Evolutionary conservation across 1,140 invertebrate genomes (phyloP), one percentile per base, ranked within the genome.

Genomic region (Bombus sylvicola): DNA sequence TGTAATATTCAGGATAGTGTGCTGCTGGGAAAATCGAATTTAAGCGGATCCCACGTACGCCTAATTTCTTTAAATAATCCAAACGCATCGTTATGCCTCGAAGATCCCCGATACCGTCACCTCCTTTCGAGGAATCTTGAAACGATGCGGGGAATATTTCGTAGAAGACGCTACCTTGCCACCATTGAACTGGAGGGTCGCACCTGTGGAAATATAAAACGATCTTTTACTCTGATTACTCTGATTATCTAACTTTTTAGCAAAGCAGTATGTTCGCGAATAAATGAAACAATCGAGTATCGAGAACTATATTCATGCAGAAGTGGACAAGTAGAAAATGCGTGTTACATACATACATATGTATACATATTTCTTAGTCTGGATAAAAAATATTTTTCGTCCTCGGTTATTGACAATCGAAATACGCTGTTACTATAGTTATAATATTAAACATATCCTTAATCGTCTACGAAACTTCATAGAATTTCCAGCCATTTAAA

Each of bases 121-220:
- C 96, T 62, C 93, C 93, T 75, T 94, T 94, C 90, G 97, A 96
- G 0, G 97, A 97, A 91, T 98, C 97, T 92, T 97, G 96, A 92
- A 98, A 98, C 69, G 97, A 97, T 0, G 97, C 97, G 5, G 97
- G 97, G 90, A 98, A 98, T 79, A 98, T 96, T 95, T 98, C 97
- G 92, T 98, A 98, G 90, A 98, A 97, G 3, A 98, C 95, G 77
- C 96, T 96, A 25, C 97, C 97, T 95, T 98, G 97, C 95, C 97
- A 98, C 98, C 98, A 98, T 80, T 97, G 95, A 4, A 95, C 94
- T 15, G 94, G 89, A 15, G 96, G 93, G 83, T 95, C 92, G 91
- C 93, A 95, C 81, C 94, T 94, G 59, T 69, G 85, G 87, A 34
- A 43, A 59, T 5, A 69, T 22, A 34, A 83, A 3, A 53, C 34